Evolutionary conservation across 2,113 vertebrate genomes (phyloP).

Genomic region (Psittacus erithacus): DNA sequence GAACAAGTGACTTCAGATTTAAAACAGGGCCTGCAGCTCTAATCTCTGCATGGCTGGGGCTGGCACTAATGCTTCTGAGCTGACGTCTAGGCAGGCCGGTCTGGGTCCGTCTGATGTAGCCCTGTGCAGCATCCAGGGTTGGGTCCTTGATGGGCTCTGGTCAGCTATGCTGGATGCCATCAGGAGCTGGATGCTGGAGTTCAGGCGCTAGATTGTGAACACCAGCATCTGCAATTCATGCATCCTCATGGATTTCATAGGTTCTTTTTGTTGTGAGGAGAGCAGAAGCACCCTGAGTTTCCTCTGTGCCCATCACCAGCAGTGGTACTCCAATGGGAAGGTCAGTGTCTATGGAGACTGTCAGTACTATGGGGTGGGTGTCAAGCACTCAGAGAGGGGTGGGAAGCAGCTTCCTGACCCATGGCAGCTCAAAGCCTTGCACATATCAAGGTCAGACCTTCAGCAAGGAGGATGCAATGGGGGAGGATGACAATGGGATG

Average conservation of each 20-base stretch:
- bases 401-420: neutral
- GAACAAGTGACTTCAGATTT: neutral
- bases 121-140: neutral
- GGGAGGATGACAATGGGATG: neutral
- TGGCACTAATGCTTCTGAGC: neutral
- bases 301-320: neutral
- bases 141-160: neutral
- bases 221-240: fast-evolving
- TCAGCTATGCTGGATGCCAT: neutral
- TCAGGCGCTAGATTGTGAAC: neutral
- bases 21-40: neutral
- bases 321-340: neutral
- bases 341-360: neutral
- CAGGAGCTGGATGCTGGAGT: neutral
- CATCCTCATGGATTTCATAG: neutral
- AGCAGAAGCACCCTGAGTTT: neutral
- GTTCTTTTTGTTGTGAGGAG: neutral
- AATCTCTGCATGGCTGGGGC: neutral
- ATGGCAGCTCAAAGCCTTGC: neutral
- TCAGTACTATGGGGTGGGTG: neutral
- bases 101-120: neutral
- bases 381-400: neutral
- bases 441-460: neutral
- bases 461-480: neutral
- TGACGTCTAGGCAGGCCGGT: neutral